Conservation (phyloP, 2,888 invertebrate species). For the Saturnia japonica region DNA sequence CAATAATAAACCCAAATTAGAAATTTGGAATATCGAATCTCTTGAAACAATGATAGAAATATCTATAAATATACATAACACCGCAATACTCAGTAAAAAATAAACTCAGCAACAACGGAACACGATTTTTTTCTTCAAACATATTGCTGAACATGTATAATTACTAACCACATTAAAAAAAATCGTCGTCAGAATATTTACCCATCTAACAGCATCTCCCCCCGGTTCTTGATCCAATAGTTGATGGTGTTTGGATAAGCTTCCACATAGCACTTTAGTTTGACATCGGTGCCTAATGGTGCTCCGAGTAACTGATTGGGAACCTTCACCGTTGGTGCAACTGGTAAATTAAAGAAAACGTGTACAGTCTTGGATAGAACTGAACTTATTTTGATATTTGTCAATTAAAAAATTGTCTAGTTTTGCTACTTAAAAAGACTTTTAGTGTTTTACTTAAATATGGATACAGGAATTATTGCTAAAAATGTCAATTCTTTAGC, state of each 20-base stretch:
- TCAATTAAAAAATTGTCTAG: neutral
- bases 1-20: no score
- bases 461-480: no score
- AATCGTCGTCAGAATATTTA: conserved; percentile 43
- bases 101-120: no score
- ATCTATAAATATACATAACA: no score
- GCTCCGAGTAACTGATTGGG: conserved; percentile 94
- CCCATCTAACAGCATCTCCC: conserved; percentile 92
- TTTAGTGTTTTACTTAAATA: no score
- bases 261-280: conserved; percentile 93
- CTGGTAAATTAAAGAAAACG: conserved; percentile 69
- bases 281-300: conserved; percentile 92
- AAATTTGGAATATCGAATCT: no score
- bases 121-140: neutral
- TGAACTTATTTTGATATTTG: neutral
- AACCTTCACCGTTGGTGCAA: conserved; percentile 93
- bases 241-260: conserved; percentile 88
- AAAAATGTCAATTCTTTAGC: neutral
- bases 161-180: neutral
- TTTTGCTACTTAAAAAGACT: no score
- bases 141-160: neutral
- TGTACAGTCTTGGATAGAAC: neutral
- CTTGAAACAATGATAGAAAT: no score
- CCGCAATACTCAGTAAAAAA: no score
- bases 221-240: conserved; percentile 90